Evolutionary conservation across 2,113 vertebrate species (phyloP), one percentile per base, ranked within the genome.

Genomic region (Paradoxurus hermaphroditus): DNA sequence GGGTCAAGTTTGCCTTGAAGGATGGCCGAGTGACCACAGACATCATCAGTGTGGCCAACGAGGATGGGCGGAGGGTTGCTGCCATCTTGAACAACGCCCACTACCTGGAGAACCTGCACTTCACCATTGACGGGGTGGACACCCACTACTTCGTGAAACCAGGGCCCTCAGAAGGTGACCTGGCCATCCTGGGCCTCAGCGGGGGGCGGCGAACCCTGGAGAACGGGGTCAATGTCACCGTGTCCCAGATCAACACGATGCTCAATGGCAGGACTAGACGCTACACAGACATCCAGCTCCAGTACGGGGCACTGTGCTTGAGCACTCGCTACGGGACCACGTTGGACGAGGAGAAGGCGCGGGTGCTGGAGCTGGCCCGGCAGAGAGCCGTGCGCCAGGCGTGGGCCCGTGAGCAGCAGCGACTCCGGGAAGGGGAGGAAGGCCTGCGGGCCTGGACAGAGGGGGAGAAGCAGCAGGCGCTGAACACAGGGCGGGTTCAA

Each of bases 101-200:
- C 96, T 99, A 99, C 98, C 99, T 99, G 56, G 99, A 99, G 96
- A 99, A 99, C 97, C 98, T 99, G 86, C 99, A 99, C 97, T 99
- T 99, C 99, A 99, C 99, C n/a, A 97, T 99, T 0, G 98, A 98
- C 0, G 99, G 99, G 15, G 96, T 99, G 89, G 99, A 99, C 98
- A 99, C 99, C 0, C 99, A 99, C 98, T 99, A 99, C 97, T 99
- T 99, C 63, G 98, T 99, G 94, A 99, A 99, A 95, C 98, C 99
- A 83, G 99, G 99, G 92, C 99, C 99, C 0, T 99, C 99, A 0
- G 99, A 99, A 96, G 98, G 98, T 0, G 99, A 99, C 98, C 98
- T 99, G 90, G 98, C 99, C 53, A 99, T 99, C 92, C 97, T 99
- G 53, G 99, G 99, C 96, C 99, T 99, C 99, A 99, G 99, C 0